Percentiles rank a stretch among this genome's conserved stretches.
Conservation (phyloP, 2,797 vertebrate genomes). For the Myotis vivesi region DNA sequence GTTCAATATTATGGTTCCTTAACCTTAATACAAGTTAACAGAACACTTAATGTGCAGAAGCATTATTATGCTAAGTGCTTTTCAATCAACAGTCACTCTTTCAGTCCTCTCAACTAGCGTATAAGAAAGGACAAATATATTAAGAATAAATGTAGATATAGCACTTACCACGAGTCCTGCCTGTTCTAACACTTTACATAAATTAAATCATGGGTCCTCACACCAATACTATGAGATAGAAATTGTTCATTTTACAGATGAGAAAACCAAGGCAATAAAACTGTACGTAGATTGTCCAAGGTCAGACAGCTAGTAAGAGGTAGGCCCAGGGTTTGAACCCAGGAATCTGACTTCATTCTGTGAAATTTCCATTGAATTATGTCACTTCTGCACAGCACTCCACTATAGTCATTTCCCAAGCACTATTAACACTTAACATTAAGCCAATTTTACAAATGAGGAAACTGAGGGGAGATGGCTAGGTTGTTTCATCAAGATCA, state of each 20-base stretch:
- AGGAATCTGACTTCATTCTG: neutral
- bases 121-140: neutral
- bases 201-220: neutral
- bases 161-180: neutral
- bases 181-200: neutral
- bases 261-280: neutral
- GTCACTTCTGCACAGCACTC: neutral
- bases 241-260: neutral
- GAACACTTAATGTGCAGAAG: neutral
- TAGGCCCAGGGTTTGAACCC: neutral
- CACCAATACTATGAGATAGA: neutral
- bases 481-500: neutral
- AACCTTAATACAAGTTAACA: neutral
- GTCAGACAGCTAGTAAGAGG: neutral
- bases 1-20: neutral
- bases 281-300: neutral
- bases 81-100: neutral
- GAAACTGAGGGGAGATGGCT: neutral
- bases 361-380: neutral
- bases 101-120: neutral
- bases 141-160: neutral
- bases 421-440: neutral
- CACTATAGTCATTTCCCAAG: neutral
- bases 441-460: neutral
- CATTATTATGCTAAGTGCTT: constrained; percentile 17